Base-by-base conservation (phyloP, 2,113 vertebrate species). In the Cyphomyrus discorhynchus region DNA sequence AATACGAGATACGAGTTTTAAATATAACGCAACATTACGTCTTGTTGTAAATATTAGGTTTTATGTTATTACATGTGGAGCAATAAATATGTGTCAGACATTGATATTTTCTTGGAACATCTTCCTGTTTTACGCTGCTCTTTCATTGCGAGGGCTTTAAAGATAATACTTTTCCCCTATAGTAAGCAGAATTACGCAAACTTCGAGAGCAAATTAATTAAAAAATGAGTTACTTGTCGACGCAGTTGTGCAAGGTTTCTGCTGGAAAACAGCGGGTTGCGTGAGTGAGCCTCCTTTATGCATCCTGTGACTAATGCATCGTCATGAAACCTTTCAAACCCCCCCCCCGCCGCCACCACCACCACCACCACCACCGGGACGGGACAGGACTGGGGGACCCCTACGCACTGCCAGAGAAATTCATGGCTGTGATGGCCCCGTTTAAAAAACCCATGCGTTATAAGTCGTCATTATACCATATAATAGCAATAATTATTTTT, bases 221-320 rank as follows among this genome's bases (percentile, higher is more conserved):
- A 45, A 39, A 39, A 86, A 62, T 74, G 47, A 83, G 50, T 49
- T 86, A 62, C 62, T 89, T 66, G 56, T n/a, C 83, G 53, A n/a
- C 66, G 21, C 21, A 52, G 66, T 90, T 90, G 85, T 87, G 89
- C 89, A 90, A 90, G 62, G 8, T 52, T 46, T 35, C 49, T 56
- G 31, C 88, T 27, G 42, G 3, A 52, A 89, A 82, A 89, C 56
- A 46, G 35, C 35, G 53, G 50, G 35, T 85, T 62, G 77, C 77
- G 39, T 86, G 58, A 87, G 8, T 86, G 84, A 49, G 82, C 66
- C 84, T 52, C 86, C 62, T 52, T 6, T 24, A 13, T 35, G 84
- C 66, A 49, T 62, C 56, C 50, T 85, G 89, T 90, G 87, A 90
- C 90, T 90, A 82, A 90, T 62, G 39, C 86, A 42, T 8, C 49